Evolutionary conservation across 2,888 invertebrate species (phyloP), one percentile per base, ranked within the genome.

Genomic region (Pseudococcus jackbeardsleyi): DNA sequence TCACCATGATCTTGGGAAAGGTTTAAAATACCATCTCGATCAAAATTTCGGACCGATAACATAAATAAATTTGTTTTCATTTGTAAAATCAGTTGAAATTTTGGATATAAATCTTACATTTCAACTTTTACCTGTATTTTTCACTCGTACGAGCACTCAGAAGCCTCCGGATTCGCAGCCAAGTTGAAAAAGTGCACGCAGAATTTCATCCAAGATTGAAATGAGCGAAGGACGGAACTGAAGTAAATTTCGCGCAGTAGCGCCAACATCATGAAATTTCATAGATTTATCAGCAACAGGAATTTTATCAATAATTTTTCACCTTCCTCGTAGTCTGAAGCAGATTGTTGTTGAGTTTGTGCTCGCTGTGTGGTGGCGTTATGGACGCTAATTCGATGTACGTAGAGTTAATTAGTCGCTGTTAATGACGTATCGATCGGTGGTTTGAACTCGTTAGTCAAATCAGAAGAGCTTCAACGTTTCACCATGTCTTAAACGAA

Each of bases 261-360:
- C 72, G 72, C 72, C 72, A 72, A 72, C 72, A 72, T 68, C 19
- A 68, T 72, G n/a, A 72, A 72, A 12, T 79, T 79, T 79, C 2
- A 79, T 79, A 15, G 42, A 79, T 79, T 79, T 79, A 79, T 79
- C 79, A 79, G 79, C 79, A 79, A 42, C 39, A 79, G 42, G 79
- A 79, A 79, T 79, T 79, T 79, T 79, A 79, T 79, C 79, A 42
- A 79, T 79, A 79, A 42, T 72, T 26, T 72, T 72, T 33, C 26
- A 72, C 68, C 33, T 26, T 72, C 12, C 12, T 64, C 19, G 33
- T 72, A 79, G 26, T 46, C 42, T 42, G 15, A 9, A 11, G 79
- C 17, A 9, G 42, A 79, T 79, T 39, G 79, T 79, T 26, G n/a
- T 79, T 8, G 42, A 79, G 79, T 42, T 79, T 17, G 33, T 33